Evolutionary conservation across 2,113 vertebrate species (phyloP), one percentile per base, ranked within the genome.

Genomic region (Rhegmatorhina hoffmannsi): DNA sequence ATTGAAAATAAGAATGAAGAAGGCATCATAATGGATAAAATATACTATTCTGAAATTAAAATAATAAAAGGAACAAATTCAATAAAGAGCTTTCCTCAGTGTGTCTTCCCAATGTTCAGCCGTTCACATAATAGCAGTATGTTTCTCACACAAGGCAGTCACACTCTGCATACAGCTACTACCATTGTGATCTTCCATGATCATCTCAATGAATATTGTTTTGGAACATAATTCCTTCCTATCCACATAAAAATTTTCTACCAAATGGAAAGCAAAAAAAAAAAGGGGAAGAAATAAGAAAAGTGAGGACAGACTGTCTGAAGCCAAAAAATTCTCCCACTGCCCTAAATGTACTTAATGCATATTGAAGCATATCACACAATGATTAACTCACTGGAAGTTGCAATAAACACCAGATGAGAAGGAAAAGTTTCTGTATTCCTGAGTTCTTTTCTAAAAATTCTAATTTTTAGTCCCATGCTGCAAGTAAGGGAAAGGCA

Each of bases 241-340:
- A 66, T 43, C 16, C 50, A 78, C 40, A 75, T 29, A 8, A 26
- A 75, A 56, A 56, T 33, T 34, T 53, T 91, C 40, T 52, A 70
- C 26, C 13, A 44, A 69, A 75, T 15, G 6, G 25, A 52, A 91
- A 59, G 13, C 12, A 10, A 28, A 60, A 49, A 59, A 40, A 59
- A 38, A 38, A 38, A 38, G 2, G 2, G 3, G 2, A 1, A 34
- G 1, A 34, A 92, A 69, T 3, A 36, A 44, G 16, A 11, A 64
- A 95, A 80, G 36, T 58, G 23, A 56, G 21, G 21, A 80, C 8
- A 59, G 21, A 34, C 23, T 38, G 13, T 38, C 13, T 63, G 33
- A 77, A 92, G 46, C 17, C 40, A 69, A 66, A 19, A 85, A 85
- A 70, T 43, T 9, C 8, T 64, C 20, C 7, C 19, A 56, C 12